Base-by-base conservation (phyloP, 2,113 vertebrate species). In the Glaucomys volans region DNA sequence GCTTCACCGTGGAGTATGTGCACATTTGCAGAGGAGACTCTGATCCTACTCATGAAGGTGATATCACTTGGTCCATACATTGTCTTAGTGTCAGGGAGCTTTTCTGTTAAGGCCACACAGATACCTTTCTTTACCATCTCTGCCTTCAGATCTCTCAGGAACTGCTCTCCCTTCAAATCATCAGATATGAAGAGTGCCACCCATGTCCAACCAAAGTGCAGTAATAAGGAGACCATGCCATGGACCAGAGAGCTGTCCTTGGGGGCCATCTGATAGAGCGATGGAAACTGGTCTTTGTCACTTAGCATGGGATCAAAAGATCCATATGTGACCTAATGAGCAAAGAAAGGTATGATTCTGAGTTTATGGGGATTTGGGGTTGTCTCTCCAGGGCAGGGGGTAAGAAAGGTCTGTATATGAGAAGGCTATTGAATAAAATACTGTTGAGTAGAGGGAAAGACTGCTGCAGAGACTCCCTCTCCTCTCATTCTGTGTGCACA, bases 171-270 rank as follows among this genome's bases (percentile, higher is more conserved):
- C 77, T 85, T 90, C 18, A 94, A 69, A 91, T 96, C 86, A 66
- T 96, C 91, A 26, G 91, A 54, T 9, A 83, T 47, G 28, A 90
- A 37, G 26, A 96, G 37, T 0, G 50, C 96, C 76, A 95, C 75
- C 85, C 92, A 97, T 0, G 37, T 90, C 96, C 94, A 97, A 5
- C 47, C 42, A 83, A 96, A 96, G 83, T 97, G 80, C 9, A 81
- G 42, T 24, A 97, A 42, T n/a, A 97, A 30, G 12, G 50, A n/a
- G 9, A 90, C 28, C 30, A 97, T 59, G 10, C 79, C 90, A 16
- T 35, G 52, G 1, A 22, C 72, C 24, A 92, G 80, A 24, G 18
- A 24, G 8, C 4, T 74, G 66, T 97, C 92, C 79, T 28, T 95
- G 37, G 77, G 50, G 14, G 95, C 75, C 75, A 90, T 37, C 17